Conservation (phyloP, 2,888 invertebrate genomes). For the Pheosia tremula region DNA sequence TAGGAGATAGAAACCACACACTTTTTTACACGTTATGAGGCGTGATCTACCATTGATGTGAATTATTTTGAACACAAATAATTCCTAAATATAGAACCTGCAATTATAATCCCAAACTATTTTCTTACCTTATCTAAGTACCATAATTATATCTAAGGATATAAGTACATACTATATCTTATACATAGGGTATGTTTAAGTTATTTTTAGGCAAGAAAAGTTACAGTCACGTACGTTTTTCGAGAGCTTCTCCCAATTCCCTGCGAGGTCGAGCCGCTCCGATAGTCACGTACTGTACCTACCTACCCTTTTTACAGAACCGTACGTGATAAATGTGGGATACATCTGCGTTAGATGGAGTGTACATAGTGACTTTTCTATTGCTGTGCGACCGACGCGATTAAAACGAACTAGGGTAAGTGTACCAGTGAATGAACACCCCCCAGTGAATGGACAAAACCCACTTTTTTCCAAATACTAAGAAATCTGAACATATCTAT, state of each 20-base stretch:
- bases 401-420: too few species aligned
- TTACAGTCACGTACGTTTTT: constrained; percentile 37
- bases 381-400: too few species aligned
- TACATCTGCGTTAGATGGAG: constrained; percentile 15
- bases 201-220: constrained; percentile 30
- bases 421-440: too few species aligned
- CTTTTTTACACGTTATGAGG: too few species aligned
- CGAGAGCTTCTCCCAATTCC: constrained; percentile 47
- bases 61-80: too few species aligned
- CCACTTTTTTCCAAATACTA: too few species aligned
- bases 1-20: too few species aligned
- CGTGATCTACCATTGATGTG: too few species aligned
- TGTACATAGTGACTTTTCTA: too few species aligned
- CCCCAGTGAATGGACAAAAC: too few species aligned
- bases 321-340: constrained; percentile 39
- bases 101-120: background rate
- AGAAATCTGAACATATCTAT: too few species aligned
- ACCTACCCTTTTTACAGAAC: constrained; percentile 34
- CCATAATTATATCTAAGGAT: constrained; percentile 3
- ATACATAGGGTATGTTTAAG: constrained; percentile 16
- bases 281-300: constrained; percentile 40
- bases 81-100: background rate
- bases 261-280: constrained; percentile 29
- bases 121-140: background rate
- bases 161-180: background rate